phyloP scores from a whole-genome alignment of 2,797 vertebrate species.

The Furcifer pardalis region DNA sequence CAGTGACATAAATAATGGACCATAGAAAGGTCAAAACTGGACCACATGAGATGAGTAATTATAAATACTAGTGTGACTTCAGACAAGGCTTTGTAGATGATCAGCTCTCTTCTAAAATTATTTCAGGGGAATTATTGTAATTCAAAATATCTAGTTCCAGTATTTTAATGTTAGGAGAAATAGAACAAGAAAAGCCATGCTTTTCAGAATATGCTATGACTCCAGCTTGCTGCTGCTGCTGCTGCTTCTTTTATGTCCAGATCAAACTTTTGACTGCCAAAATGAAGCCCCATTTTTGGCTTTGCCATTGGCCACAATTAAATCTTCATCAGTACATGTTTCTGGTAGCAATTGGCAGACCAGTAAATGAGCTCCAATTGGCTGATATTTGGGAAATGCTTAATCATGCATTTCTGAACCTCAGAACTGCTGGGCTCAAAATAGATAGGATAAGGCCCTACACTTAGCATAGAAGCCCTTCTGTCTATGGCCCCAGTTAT shows the following conservation, averaged over 20 bases:
- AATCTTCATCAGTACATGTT: too few species aligned
- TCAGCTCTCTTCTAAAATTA: background rate
- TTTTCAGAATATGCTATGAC: background rate
- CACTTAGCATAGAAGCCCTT: too few species aligned
- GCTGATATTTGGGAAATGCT: background rate
- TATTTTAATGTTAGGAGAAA: background rate
- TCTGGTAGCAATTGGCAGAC: too few species aligned
- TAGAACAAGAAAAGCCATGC: background rate
- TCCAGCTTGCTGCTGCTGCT: background rate
- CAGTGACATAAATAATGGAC: rapidly evolving
- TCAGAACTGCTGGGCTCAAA: too few species aligned
- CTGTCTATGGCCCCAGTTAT: background rate
- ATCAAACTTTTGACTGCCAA: too few species aligned
- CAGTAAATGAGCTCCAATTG: too few species aligned
- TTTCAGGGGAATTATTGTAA: background rate
- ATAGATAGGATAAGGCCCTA: too few species aligned
- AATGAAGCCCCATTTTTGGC: too few species aligned
- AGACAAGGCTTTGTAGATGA: too few species aligned
- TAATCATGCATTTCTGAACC: too few species aligned
- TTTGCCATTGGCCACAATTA: too few species aligned
- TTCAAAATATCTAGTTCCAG: background rate
- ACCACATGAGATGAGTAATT: background rate
- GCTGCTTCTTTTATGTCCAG: too few species aligned
- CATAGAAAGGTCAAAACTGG: background rate
- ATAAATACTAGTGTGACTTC: background rate